These are phyloP conservation scores for Tamias sibiricus DNA, from an alignment of 2,113 vertebrate species.

Conservation along the genomic window DNA sequence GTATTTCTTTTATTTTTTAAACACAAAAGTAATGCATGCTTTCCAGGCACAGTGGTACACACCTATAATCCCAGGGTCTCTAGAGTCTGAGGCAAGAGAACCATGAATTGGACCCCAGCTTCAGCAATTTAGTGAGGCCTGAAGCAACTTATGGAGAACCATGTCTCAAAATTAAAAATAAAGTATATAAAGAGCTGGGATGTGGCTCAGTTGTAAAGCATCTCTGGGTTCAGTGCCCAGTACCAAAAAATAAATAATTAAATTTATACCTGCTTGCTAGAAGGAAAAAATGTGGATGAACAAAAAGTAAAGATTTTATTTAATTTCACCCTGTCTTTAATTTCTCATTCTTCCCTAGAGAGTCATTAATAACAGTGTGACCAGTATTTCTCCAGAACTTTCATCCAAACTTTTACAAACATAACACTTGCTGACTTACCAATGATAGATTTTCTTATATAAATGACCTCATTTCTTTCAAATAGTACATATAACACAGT, in stretches of 20 bases:
- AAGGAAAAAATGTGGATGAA: background rate
- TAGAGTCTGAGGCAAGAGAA: too few relatives aligned
- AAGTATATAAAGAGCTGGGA: too few relatives aligned
- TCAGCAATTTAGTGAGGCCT: too few relatives aligned
- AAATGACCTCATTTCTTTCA: background rate
- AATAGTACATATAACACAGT: background rate
- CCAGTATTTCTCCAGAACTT: background rate
- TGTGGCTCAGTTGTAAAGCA: too few relatives aligned
- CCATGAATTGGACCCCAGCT: too few relatives aligned
- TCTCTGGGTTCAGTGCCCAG: too few relatives aligned
- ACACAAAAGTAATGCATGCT: background rate
- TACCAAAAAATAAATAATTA: too few relatives aligned
- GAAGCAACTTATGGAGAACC: too few relatives aligned
- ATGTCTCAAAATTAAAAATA: too few relatives aligned
- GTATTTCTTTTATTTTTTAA: conserved; percentile 44
- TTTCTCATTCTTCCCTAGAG: background rate
- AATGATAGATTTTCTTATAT: background rate
- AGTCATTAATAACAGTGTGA: background rate
- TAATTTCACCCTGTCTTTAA: background rate
- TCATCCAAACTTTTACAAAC: background rate
- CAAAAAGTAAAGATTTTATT: background rate
- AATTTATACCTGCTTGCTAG: background rate
- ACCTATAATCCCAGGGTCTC: too few relatives aligned
- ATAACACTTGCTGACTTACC: background rate
- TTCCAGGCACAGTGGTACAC: background rate